Conservation (phyloP, 2,797 vertebrate species). For the Aselliscus stoliczkanus region DNA sequence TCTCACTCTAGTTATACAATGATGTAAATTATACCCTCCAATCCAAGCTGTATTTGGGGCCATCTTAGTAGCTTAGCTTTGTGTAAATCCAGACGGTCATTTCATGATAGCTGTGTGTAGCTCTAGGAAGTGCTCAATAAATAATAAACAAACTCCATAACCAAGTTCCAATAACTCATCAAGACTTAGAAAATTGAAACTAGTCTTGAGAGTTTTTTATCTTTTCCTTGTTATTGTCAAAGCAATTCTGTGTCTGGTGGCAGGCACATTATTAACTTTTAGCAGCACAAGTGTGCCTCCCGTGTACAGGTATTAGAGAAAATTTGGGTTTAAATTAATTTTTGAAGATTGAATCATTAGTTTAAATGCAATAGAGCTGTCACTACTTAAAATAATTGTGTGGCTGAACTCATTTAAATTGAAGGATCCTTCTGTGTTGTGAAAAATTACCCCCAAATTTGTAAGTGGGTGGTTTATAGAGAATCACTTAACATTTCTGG, state of each 20-base stretch:
- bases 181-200: constrained; percentile 23
- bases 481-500: neutral
- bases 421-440: neutral
- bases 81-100: neutral
- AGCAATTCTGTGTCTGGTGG: neutral
- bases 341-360: constrained; percentile 31
- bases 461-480: neutral
- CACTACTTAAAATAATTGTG: constrained; percentile 6
- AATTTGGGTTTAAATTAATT: constrained; percentile 41
- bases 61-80: neutral
- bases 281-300: neutral
- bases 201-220: neutral
- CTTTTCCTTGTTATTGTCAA: constrained; percentile 16
- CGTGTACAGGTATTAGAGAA: neutral
- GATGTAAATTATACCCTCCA: neutral
- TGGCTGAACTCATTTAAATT: neutral
- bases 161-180: neutral
- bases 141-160: neutral
- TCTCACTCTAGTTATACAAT: neutral
- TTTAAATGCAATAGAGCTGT: constrained; percentile 46
- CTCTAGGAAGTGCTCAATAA: neutral
- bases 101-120: neutral
- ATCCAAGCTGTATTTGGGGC: neutral
- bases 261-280: constrained; percentile 22
- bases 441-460: neutral